phyloP scores from a whole-genome alignment of 2,113 vertebrate species.

The Urocolius indicus region DNA sequence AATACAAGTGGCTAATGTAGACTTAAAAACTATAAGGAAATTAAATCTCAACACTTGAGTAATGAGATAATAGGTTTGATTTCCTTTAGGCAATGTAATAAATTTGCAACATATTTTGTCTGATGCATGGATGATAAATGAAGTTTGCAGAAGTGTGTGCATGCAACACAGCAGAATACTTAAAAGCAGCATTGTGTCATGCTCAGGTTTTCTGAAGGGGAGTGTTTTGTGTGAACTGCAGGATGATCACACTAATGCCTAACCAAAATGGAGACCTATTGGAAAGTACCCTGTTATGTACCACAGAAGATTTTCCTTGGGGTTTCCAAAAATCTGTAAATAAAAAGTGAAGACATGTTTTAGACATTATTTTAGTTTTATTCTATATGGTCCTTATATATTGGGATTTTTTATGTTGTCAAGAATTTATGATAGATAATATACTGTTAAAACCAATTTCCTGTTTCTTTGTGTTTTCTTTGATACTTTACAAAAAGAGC shows the following conservation, averaged over 20 bases:
- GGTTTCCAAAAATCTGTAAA: not conserved
- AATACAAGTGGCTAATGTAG: slow-evolving; percentile 45
- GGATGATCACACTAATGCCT: not conserved
- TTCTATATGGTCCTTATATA: not conserved
- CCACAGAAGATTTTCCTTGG: not conserved
- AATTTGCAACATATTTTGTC: not conserved
- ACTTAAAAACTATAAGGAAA: slow-evolving; percentile 25
- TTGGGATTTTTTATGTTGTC: not conserved
- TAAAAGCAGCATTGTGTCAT: not conserved
- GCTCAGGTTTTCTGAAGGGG: not conserved
- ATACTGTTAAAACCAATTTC: not conserved
- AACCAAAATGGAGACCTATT: not conserved
- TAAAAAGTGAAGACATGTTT: not conserved
- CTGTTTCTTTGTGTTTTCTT: not conserved
- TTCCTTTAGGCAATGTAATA: not conserved
- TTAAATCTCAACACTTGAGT: slow-evolving; percentile 17
- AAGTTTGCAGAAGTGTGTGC: not conserved
- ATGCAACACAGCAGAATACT: not conserved
- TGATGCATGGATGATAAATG: not conserved
- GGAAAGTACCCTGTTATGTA: not conserved
- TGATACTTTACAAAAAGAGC: not conserved
- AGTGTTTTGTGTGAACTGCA: not conserved
- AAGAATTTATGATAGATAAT: not conserved
- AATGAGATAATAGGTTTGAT: not conserved
- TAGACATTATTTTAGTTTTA: not conserved